phyloP scores from a whole-genome alignment of 1,140 invertebrate species.

The Dryas iulia region DNA sequence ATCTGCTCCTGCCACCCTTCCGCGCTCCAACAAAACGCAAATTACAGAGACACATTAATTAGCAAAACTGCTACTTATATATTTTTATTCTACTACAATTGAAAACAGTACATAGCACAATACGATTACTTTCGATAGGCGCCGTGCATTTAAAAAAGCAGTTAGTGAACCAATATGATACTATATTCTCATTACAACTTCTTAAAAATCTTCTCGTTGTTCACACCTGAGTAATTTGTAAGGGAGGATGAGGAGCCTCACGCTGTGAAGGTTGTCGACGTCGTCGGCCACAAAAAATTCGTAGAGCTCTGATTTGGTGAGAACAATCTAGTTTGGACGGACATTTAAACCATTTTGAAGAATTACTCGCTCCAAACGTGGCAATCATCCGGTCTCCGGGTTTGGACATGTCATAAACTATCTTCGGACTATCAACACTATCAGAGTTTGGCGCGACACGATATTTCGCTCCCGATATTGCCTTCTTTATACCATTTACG shows the following conservation, averaged over 20 bases:
- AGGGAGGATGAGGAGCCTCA: conserved; percentile 50
- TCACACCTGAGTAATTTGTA: conserved; percentile 76
- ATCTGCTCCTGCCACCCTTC: conserved; percentile 41
- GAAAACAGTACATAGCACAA: conserved; percentile 31
- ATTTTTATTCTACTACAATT: conserved; percentile 8
- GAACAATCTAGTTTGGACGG: conserved; percentile 49
- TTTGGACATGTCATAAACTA: conserved; percentile 64
- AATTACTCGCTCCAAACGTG: conserved; percentile 59
- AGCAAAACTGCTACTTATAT: not conserved
- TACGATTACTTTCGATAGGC: conserved; percentile 11
- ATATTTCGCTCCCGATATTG: conserved; percentile 60
- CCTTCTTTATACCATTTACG: conserved; percentile 55
- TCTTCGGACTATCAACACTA: conserved; percentile 64
- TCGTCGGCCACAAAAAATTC: conserved; percentile 37
- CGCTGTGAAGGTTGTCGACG: conserved; percentile 47
- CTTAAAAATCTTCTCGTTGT: conserved; percentile 21
- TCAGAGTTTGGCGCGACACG: conserved; percentile 59
- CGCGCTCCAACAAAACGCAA: conserved; percentile 66
- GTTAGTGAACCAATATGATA: not conserved
- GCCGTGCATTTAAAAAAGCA: conserved; percentile 13
- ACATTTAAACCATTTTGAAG: conserved; percentile 51
- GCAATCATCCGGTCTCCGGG: conserved; percentile 67
- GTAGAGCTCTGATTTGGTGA: conserved; percentile 43
- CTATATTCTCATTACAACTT: not conserved
- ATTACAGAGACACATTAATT: conserved; percentile 61